Percentiles rank a stretch among this genome's conserved stretches.
These are phyloP conservation scores for Leiothrix lutea DNA, from an alignment of 2,113 vertebrate species.

Conservation along the genomic window DNA sequence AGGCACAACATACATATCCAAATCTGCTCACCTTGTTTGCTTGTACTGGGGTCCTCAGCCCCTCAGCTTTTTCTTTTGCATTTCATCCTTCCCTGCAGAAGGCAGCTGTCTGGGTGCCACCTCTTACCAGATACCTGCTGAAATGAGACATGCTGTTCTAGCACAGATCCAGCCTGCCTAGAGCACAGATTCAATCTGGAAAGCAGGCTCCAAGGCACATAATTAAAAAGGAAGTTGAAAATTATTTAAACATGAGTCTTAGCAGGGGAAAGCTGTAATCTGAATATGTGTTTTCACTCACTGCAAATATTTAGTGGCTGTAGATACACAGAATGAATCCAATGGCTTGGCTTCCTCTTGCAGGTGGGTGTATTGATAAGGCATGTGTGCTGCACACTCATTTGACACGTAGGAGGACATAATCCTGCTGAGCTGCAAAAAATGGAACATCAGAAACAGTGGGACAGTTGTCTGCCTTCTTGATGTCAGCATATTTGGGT, in stretches of 20 bases:
- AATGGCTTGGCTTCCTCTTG: background rate
- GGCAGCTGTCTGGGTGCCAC: background rate
- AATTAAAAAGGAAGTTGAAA: slow-evolving; percentile 28
- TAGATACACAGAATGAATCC: background rate
- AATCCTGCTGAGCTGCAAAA: slow-evolving; percentile 3
- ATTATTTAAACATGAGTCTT: slow-evolving; percentile 14
- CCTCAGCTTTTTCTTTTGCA: background rate
- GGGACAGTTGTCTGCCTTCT: background rate
- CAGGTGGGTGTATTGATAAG: background rate
- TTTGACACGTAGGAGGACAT: slow-evolving; percentile 5
- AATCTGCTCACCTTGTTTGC: background rate
- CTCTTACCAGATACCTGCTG: background rate
- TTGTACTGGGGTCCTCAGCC: background rate
- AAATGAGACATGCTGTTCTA: background rate
- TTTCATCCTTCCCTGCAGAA: background rate
- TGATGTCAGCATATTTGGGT: background rate
- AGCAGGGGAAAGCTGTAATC: background rate
- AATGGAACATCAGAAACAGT: background rate
- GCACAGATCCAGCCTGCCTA: background rate
- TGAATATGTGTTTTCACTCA: slow-evolving; percentile 12
- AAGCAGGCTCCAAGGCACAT: background rate
- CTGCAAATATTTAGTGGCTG: background rate
- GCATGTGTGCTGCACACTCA: background rate
- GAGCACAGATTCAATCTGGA: background rate
- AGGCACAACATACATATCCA: background rate